Evolutionary conservation across 1,140 invertebrate genomes (phyloP).

Genomic region (Heliconius hewitsoni): DNA sequence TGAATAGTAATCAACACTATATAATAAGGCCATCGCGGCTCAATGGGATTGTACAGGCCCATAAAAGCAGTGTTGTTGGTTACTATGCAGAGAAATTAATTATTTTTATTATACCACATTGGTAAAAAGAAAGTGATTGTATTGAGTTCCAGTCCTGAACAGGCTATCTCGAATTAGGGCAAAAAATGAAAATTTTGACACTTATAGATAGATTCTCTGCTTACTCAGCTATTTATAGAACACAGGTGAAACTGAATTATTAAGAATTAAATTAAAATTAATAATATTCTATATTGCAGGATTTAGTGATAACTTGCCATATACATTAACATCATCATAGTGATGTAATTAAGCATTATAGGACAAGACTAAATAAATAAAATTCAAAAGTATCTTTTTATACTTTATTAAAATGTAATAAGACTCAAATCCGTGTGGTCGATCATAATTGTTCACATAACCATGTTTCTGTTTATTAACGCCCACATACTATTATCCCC

Average conservation of each 20-base stretch:
- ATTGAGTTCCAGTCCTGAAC: too few species aligned
- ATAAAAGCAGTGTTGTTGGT: too few species aligned
- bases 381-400: not conserved
- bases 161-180: too few species aligned
- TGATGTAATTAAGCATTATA: not conserved
- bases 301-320: not conserved
- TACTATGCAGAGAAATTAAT: too few species aligned
- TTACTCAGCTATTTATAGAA: too few species aligned
- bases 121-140: too few species aligned
- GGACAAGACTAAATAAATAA: not conserved
- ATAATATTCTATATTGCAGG: not conserved
- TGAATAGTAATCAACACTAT: not conserved
- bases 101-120: too few species aligned
- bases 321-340: not conserved
- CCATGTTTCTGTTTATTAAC: conserved; percentile 8
- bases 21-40: not conserved
- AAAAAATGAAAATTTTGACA: too few species aligned
- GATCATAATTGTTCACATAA: not conserved
- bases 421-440: not conserved
- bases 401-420: not conserved
- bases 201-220: too few species aligned
- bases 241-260: too few species aligned
- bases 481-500: conserved; percentile 5
- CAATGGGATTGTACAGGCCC: too few species aligned
- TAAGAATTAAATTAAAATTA: too few species aligned